Evolutionary conservation across 1,140 invertebrate genomes (phyloP).

Genomic region (Aporrectodea caliginosa): DNA sequence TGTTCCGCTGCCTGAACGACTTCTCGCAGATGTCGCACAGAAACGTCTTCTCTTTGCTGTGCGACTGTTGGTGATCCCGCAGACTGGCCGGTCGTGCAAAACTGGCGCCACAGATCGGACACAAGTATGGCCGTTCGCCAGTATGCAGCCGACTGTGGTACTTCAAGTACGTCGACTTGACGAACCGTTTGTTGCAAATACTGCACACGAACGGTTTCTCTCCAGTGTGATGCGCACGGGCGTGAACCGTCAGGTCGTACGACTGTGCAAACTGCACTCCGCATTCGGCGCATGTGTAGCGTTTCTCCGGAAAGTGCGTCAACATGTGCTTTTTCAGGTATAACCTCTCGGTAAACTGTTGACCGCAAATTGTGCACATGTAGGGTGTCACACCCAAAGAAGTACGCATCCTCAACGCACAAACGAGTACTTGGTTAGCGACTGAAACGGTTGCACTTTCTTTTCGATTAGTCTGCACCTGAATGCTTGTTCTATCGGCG

Average conservation of each 20-base stretch:
- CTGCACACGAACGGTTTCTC: constrained; percentile 82
- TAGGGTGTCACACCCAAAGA: too few species aligned
- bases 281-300: constrained; percentile 60
- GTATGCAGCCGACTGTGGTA: constrained; percentile 84
- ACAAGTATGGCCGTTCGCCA: constrained; percentile 83
- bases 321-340: neutral
- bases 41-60: constrained; percentile 88
- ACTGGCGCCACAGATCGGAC: constrained; percentile 65
- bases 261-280: constrained; percentile 97
- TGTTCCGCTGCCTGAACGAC: neutral
- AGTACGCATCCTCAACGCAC: too few species aligned
- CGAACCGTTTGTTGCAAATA: constrained; percentile 81
- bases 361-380: neutral
- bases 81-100: constrained; percentile 10
- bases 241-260: constrained; percentile 95
- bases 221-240: constrained; percentile 82
- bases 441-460: too few species aligned
- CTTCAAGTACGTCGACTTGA: constrained; percentile 81
- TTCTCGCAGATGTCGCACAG: constrained; percentile 34
- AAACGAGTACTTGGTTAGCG: too few species aligned
- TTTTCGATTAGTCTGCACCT: too few species aligned
- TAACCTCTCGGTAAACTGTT: neutral
- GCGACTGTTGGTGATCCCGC: constrained; percentile 73
- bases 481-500: too few species aligned
- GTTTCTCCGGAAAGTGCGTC: constrained; percentile 8